Evolutionary conservation across 2,797 vertebrate genomes (phyloP).

Genomic region (Pempheris klunzingeri): DNA sequence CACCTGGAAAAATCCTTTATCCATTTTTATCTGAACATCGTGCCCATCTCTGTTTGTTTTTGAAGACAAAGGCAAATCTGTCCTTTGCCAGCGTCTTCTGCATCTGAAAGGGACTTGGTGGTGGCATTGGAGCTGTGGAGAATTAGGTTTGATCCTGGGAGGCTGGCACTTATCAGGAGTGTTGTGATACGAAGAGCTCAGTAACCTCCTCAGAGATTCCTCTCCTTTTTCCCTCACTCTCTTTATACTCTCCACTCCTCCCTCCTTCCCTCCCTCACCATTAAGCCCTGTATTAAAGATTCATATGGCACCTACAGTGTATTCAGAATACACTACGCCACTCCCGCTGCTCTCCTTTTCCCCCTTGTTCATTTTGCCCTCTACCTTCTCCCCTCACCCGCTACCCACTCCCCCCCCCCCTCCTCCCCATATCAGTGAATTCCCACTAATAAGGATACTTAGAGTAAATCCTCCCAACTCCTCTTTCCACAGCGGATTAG

Average conservation of each 20-base stretch:
- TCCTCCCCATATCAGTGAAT: slow-evolving; percentile 70
- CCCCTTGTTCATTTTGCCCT: slow-evolving; percentile 68
- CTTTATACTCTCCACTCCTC: slow-evolving; percentile 70
- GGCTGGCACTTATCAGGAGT: slow-evolving; percentile 73
- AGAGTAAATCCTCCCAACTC: slow-evolving; percentile 83
- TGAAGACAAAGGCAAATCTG: slow-evolving; percentile 57
- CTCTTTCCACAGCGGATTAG: slow-evolving; percentile 82
- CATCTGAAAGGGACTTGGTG: slow-evolving; percentile 43
- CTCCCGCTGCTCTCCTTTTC: slow-evolving; percentile 59
- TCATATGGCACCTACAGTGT: slow-evolving; percentile 75
- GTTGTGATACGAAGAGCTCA: slow-evolving; percentile 73
- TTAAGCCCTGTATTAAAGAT: slow-evolving; percentile 81
- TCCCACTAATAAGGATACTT: slow-evolving; percentile 85
- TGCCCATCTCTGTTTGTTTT: slow-evolving; percentile 61
- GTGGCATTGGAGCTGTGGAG: slow-evolving; percentile 62
- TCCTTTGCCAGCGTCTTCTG: slow-evolving; percentile 37
- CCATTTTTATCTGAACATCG: slow-evolving; percentile 68
- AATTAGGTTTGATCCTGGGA: slow-evolving; percentile 73
- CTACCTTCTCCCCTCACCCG: slow-evolving; percentile 54
- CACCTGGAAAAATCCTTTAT: slow-evolving; percentile 84
- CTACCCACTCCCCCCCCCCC: slow-evolving; percentile 23
- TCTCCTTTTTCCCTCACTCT: slow-evolving; percentile 53
- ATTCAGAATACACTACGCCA: slow-evolving; percentile 63
- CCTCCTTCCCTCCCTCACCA: slow-evolving; percentile 69
- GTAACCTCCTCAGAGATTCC: slow-evolving; percentile 69